Base-by-base conservation (phyloP, 2,113 vertebrate species). In the Ardeotis arabs region DNA sequence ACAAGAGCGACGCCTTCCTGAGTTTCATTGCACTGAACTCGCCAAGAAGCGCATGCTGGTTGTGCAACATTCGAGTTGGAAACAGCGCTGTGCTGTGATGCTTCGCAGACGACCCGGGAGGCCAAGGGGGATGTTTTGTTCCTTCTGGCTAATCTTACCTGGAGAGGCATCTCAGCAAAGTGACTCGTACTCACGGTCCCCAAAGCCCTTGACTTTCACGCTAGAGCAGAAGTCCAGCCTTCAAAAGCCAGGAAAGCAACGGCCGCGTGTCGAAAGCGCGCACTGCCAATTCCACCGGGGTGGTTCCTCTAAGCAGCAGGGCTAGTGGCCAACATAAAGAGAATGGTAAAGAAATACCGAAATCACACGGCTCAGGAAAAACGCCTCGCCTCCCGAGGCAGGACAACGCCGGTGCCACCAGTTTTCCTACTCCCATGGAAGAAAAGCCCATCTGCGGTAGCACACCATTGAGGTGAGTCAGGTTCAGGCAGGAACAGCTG, bases 311-410 rank as follows among this genome's bases (percentile, higher is more conserved):
- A 18, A 88, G 70, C 85, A 73, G 56, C 64, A 53, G 92, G 92
- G 88, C 80, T 4, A 84, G 70, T 20, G 75, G 95, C 96, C 97
- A 97, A 80, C 4, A 19, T 8, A 77, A 95, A 97, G 95, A 85
- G 59, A 94, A 78, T 64, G 84, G 95, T 74, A 94, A 96, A 95
- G 67, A 59, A 76, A 92, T 89, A 73, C 27, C 85, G 66, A 49
- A 82, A 78, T 53, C 58, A 44, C 70, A 52, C 15, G 64, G 69
- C 87, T 80, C 44, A n/a, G 82, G 83, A 45, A 67, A 85, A 94
- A 73, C 4, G 0, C 56, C 77, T 69, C 21, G 16, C 29, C 74
- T 72, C 56, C 62, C 3, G 33, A 83, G 86, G 63, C 60, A 60
- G 85, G 91, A 82, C 67, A 69, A n/a, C 4, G 4, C 64, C 7